These are phyloP conservation scores for Bradypus variegatus DNA, from an alignment of 2,797 vertebrate species.

Conservation along the genomic window DNA sequence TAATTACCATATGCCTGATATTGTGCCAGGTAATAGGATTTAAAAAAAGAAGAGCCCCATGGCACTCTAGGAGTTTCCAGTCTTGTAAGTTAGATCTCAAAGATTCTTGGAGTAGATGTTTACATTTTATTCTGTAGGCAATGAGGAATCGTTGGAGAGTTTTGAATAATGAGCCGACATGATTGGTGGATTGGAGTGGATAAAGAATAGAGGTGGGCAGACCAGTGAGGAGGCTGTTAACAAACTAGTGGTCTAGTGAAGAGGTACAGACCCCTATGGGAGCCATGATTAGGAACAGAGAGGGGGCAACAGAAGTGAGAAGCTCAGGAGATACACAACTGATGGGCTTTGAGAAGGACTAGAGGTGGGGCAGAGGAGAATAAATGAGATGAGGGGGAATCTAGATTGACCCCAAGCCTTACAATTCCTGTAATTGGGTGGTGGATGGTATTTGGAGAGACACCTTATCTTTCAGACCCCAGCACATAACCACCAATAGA, in stretches of 20 bases:
- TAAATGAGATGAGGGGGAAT: background rate
- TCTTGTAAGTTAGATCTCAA: background rate
- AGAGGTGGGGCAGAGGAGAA: background rate
- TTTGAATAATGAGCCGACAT: background rate
- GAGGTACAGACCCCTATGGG: background rate
- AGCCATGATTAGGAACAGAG: background rate
- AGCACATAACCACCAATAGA: background rate
- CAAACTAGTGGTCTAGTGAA: background rate
- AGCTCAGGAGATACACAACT: background rate
- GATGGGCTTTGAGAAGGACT: background rate
- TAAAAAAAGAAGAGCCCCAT: background rate
- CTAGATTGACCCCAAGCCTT: background rate
- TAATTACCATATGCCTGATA: background rate
- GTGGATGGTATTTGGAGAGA: background rate
- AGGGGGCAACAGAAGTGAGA: background rate
- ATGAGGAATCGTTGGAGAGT: background rate
- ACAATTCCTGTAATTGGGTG: background rate
- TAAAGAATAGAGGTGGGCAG: background rate
- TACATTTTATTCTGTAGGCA: background rate
- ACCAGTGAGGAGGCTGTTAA: background rate
- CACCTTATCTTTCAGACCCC: background rate
- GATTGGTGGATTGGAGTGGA: background rate
- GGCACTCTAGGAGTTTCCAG: background rate
- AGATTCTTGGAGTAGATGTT: background rate
- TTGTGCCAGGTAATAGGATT: background rate